phyloP scores from a whole-genome alignment of 2,888 invertebrate genomes.

The Polydesmus complanatus region DNA sequence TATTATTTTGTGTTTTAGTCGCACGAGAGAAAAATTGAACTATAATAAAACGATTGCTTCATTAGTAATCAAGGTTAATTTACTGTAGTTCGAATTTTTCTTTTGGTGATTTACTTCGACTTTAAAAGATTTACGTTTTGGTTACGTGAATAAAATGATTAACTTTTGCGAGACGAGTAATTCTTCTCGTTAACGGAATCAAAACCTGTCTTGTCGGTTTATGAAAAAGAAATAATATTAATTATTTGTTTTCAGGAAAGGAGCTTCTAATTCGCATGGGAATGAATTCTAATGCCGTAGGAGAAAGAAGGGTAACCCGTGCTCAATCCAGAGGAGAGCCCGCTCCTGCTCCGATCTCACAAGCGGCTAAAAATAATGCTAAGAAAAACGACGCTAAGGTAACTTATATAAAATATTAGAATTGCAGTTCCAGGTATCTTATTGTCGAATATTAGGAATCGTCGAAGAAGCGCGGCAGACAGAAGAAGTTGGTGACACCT shows the following conservation, averaged over 20 bases:
- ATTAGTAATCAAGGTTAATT: too few relatives aligned
- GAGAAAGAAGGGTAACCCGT: slow-evolving; percentile 42
- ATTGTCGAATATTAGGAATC: neutral
- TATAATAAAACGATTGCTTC: too few relatives aligned
- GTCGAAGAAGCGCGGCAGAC: neutral
- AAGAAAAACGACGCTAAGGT: neutral
- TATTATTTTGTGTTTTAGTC: neutral
- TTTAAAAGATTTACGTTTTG: too few relatives aligned
- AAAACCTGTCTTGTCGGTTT: too few relatives aligned
- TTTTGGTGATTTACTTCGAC: too few relatives aligned
- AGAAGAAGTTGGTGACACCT: neutral
- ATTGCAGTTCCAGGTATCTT: neutral
- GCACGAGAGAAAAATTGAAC: neutral
- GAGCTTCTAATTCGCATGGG: slow-evolving; percentile 35
- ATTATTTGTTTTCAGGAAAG: slow-evolving; percentile 32
- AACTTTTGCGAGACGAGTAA: too few relatives aligned
- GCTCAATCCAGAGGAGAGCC: slow-evolving; percentile 42
- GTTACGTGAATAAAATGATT: too few relatives aligned
- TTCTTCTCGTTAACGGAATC: neutral
- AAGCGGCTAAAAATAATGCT: neutral
- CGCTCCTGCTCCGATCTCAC: slow-evolving; percentile 36
- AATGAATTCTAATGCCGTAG: slow-evolving; percentile 36
- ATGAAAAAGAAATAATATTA: too few relatives aligned
- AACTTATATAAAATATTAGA: neutral
- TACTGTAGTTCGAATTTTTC: too few relatives aligned